A percentile compares a stretch with the other conserved stretches of the same genome.
Conservation (phyloP, 2,113 vertebrate genomes). For the Malurus cyaneus region DNA sequence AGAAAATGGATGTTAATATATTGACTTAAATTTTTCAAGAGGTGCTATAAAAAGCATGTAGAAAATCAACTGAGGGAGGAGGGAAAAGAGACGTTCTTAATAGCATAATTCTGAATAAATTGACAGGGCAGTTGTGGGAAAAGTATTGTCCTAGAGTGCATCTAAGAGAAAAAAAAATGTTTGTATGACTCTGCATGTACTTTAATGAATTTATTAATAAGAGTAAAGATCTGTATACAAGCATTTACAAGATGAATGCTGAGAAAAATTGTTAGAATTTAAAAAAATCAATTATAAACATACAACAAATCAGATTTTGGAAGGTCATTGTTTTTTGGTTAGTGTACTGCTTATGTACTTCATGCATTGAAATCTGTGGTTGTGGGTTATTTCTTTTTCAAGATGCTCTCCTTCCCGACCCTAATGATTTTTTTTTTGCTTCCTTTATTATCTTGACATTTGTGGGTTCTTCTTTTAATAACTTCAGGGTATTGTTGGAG, state of each 20-base stretch:
- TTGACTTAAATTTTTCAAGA: background rate
- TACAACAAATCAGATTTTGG: background rate
- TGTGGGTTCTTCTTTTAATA: constrained; percentile 48
- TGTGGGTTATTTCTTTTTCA: background rate
- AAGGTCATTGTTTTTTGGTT: accelerated
- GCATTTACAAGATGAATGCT: background rate
- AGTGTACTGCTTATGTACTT: background rate
- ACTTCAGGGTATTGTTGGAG: constrained; percentile 92
- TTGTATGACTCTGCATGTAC: background rate
- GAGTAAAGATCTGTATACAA: background rate
- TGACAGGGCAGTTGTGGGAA: background rate
- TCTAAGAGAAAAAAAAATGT: background rate
- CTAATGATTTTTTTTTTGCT: background rate
- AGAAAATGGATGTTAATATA: background rate
- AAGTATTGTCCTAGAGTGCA: background rate
- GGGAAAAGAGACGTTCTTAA: background rate
- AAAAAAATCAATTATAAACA: background rate
- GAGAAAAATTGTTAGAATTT: background rate
- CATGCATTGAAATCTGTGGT: background rate
- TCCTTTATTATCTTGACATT: background rate
- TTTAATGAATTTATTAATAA: background rate
- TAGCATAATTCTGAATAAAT: background rate
- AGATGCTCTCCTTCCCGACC: background rate
- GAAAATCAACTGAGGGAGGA: background rate
- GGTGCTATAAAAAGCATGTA: background rate